Conservation (phyloP, 2,888 invertebrate genomes). For the Leptarthrus brevirostris region DNA sequence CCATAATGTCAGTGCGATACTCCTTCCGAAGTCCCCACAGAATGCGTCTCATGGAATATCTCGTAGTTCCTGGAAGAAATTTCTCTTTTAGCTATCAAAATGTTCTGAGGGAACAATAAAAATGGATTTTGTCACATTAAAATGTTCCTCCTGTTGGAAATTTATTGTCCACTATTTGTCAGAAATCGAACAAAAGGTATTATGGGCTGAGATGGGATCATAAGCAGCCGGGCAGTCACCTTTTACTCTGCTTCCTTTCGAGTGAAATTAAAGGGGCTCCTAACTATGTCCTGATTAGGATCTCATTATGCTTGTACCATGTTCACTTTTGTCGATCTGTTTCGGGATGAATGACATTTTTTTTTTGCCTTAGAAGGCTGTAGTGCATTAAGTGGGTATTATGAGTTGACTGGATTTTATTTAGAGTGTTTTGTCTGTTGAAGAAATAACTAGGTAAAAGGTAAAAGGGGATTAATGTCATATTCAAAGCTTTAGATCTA, state of each 20-base stretch:
- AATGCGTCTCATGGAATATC: too few species aligned
- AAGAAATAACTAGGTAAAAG: too few species aligned
- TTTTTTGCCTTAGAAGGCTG: background rate
- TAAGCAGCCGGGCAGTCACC: too few species aligned
- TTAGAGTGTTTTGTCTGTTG: too few species aligned
- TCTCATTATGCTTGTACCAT: slow-evolving; percentile 26
- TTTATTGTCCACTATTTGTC: slow-evolving; percentile 45
- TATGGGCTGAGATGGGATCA: too few species aligned
- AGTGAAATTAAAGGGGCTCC: background rate
- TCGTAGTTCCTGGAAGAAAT: slow-evolving; percentile 21
- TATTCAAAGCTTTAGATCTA: too few species aligned
- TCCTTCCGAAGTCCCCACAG: too few species aligned
- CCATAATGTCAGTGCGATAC: too few species aligned
- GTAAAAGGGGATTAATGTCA: too few species aligned
- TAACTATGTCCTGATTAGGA: slow-evolving; percentile 41
- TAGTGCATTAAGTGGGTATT: too few species aligned
- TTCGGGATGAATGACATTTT: slow-evolving; percentile 24
- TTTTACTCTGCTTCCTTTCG: too few species aligned
- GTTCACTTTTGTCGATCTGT: slow-evolving; percentile 23
- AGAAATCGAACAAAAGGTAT: slow-evolving; percentile 17
- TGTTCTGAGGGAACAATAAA: slow-evolving; percentile 34
- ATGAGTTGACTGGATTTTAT: too few species aligned
- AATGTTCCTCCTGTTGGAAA: slow-evolving; percentile 28
- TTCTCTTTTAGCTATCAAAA: slow-evolving; percentile 19
- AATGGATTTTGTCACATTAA: slow-evolving; percentile 47